A percentile compares a stretch with the other conserved stretches of the same genome.
Conservation (phyloP, 2,113 vertebrate genomes). For the Odocoileus hemionus region DNA sequence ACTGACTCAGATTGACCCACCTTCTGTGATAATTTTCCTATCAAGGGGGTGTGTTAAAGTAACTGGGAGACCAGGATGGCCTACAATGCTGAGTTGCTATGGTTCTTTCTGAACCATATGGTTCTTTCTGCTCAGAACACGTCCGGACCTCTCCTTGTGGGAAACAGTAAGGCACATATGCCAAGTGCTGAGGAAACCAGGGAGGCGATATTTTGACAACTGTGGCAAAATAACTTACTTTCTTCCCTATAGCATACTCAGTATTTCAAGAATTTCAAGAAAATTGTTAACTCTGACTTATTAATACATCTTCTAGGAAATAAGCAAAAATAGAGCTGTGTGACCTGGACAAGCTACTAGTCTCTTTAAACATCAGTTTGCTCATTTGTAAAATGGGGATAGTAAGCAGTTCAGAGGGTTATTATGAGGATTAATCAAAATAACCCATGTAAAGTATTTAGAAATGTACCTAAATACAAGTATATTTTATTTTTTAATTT, state of each 20-base stretch:
- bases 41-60: neutral
- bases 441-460: neutral
- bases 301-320: neutral
- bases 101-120: neutral
- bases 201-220: neutral
- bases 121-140: neutral
- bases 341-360: neutral
- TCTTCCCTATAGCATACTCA: neutral
- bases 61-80: neutral
- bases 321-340: neutral
- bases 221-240: neutral
- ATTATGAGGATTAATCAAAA: neutral
- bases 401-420: neutral
- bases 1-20: neutral
- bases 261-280: neutral
- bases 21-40: neutral
- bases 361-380: neutral
- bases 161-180: neutral
- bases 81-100: neutral
- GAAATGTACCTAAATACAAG: neutral
- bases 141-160: neutral
- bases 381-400: neutral
- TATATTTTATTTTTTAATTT: neutral
- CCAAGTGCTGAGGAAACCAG: neutral
- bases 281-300: neutral